A percentile compares a stretch with the other conserved stretches of the same genome.
Evolutionary conservation across 2,113 vertebrate species (phyloP).

Genomic region (Pteropus alecto): DNA sequence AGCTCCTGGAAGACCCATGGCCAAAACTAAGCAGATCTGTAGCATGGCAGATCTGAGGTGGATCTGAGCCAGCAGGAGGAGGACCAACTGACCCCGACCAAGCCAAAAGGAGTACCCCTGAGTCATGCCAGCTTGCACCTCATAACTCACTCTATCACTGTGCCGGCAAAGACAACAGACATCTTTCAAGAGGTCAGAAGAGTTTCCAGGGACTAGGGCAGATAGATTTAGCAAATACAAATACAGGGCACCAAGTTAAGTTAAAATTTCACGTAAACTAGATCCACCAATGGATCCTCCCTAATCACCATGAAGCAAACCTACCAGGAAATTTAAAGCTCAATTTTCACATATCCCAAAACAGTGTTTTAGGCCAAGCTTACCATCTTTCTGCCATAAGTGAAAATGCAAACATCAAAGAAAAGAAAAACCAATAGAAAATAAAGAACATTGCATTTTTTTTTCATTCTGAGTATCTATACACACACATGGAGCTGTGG

Average conservation of each 20-base stretch:
- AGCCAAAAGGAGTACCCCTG: background rate
- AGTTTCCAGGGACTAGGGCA: background rate
- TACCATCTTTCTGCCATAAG: background rate
- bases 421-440: background rate
- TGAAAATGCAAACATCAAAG: background rate
- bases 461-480: background rate
- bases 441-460: background rate
- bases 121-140: background rate
- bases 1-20: background rate
- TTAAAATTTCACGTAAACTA: background rate
- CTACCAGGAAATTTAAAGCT: background rate
- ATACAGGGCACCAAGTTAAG: background rate
- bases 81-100: background rate
- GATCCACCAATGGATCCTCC: background rate
- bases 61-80: background rate
- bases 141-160: background rate
- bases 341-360: background rate
- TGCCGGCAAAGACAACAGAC: background rate
- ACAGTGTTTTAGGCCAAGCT: background rate
- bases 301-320: background rate
- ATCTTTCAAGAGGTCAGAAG: background rate
- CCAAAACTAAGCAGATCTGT: background rate
- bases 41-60: background rate
- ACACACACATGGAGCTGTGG: background rate
- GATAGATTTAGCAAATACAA: background rate